phyloP scores from a whole-genome alignment of 1,140 invertebrate species.

The Rhagoletis pomonella region DNA sequence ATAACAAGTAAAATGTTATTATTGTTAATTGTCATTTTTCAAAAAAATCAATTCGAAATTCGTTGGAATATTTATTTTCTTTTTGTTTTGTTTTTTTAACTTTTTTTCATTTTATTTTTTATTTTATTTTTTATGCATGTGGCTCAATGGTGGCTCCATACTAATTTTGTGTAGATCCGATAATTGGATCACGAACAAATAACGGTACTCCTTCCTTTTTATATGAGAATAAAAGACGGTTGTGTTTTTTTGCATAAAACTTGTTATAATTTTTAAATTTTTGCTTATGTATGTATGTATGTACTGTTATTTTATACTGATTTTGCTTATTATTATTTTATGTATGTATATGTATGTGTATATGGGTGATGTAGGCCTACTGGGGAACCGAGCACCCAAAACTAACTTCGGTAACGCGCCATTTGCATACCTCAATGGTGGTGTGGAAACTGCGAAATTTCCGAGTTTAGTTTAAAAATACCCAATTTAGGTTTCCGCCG shows the following conservation, averaged over 20 bases:
- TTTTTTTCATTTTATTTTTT: not conserved
- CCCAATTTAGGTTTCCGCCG: not conserved
- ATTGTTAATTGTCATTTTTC: no score
- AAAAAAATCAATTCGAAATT: no score
- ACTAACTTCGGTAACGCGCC: conserved; percentile 1
- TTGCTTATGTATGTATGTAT: not conserved
- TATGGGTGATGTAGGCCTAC: not conserved
- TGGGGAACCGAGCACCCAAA: not conserved
- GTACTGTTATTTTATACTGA: not conserved
- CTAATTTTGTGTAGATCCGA: no score
- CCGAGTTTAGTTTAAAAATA: not conserved
- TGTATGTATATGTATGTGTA: not conserved
- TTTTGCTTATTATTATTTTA: not conserved
- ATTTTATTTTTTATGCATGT: not conserved
- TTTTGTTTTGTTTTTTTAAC: not conserved
- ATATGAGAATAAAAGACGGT: no score
- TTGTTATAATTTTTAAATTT: not conserved
- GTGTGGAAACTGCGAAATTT: not conserved
- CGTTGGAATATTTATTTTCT: not conserved
- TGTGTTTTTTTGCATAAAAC: no score
- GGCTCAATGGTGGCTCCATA: no score
- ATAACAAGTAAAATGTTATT: no score
- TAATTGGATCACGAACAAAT: no score
- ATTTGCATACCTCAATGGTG: not conserved
- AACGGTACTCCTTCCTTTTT: no score